These are phyloP conservation scores for Platyrinchus mystaceus DNA, from an alignment of 2,797 vertebrate genomes.

Conservation along the genomic window DNA sequence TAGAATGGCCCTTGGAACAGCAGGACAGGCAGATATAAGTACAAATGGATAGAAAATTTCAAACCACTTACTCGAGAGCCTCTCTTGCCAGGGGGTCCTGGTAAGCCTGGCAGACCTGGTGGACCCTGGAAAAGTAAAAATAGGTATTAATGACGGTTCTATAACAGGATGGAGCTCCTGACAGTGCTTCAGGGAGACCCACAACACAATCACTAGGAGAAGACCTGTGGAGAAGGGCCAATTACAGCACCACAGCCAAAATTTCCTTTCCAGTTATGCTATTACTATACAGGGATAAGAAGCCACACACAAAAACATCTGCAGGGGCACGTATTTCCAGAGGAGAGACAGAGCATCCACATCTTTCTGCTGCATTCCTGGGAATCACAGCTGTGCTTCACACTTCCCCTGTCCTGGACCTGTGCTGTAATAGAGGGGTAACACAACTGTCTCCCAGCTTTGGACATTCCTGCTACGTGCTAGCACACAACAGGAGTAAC, in stretches of 20 bases:
- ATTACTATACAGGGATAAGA: not conserved
- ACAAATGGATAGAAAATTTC: not conserved
- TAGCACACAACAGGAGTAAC: not conserved
- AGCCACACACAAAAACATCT: not conserved
- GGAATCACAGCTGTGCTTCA: not conserved
- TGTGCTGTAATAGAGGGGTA: not conserved
- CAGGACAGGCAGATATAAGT: not conserved
- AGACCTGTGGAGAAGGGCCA: not conserved
- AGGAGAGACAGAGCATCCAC: not conserved
- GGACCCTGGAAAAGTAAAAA: slow-evolving; percentile 80
- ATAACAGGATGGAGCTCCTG: not conserved
- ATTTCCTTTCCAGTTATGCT: not conserved
- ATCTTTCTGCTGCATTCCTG: not conserved
- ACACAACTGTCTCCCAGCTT: not conserved
- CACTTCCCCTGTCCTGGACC: not conserved
- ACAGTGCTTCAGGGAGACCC: not conserved
- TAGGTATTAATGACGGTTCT: not conserved
- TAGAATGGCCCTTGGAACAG: not conserved
- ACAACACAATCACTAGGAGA: not conserved
- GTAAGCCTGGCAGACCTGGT: slow-evolving; percentile 87
- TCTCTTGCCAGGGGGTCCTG: slow-evolving; percentile 88
- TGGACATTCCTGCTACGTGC: not conserved
- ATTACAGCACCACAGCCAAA: not conserved
- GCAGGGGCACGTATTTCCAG: not conserved
- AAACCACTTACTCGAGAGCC: slow-evolving; percentile 88